These are phyloP conservation scores for Acrossocheilus fasciatus DNA, from an alignment of 2,797 vertebrate genomes.

Conservation along the genomic window DNA sequence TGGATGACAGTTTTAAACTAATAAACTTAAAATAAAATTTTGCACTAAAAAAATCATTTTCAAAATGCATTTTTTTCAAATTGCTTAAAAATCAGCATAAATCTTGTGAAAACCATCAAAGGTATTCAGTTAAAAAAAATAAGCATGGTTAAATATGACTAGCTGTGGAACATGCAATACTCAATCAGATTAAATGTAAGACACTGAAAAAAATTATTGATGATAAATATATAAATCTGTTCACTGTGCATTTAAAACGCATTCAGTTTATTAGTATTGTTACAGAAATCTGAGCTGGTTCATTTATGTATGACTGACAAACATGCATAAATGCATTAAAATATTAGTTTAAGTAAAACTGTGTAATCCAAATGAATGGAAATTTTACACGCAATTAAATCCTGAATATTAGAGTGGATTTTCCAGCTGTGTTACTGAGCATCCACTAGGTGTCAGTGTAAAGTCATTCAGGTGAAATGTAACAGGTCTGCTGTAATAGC, in stretches of 20 bases:
- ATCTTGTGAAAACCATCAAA: too few relatives aligned
- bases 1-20: not conserved
- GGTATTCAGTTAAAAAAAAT: too few relatives aligned
- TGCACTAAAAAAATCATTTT: too few relatives aligned
- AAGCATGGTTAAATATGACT: too few relatives aligned
- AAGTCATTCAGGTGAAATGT: not conserved
- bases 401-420: not conserved
- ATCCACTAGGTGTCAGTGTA: slow-evolving; percentile 36
- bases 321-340: not conserved
- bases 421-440: not conserved
- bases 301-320: not conserved
- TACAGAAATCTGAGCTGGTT: not conserved
- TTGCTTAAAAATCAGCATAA: not conserved
- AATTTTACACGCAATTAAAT: not conserved
- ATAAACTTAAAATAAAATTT: not conserved
- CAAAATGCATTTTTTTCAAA: too few relatives aligned
- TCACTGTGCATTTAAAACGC: not conserved
- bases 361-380: not conserved
- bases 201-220: too few relatives aligned
- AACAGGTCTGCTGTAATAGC: not conserved
- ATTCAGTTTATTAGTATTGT: not conserved
- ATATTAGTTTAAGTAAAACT: not conserved
- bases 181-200: too few relatives aligned
- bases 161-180: too few relatives aligned
- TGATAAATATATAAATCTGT: not conserved